Conservation (phyloP, 1,140 invertebrate species). For the Yoshiicerus persimilis region DNA sequence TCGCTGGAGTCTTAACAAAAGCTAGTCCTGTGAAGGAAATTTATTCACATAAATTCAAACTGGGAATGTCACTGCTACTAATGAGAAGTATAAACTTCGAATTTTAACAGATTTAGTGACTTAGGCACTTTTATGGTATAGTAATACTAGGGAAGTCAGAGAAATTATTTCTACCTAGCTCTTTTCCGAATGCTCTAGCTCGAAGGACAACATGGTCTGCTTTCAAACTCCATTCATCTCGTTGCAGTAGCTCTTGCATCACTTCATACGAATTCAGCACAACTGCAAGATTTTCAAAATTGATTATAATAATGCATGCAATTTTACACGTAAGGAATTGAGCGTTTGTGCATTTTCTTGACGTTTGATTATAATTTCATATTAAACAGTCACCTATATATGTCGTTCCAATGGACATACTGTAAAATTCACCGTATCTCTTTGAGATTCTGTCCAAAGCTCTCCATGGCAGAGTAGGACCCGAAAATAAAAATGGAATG, state of each 20-base stretch:
- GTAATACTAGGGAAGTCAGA: not conserved
- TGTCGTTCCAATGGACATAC: not conserved
- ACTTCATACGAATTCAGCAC: not conserved
- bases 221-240: not conserved
- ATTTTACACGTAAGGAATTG: not conserved
- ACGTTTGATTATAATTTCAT: too few species aligned
- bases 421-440: not conserved
- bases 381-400: too few species aligned
- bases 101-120: not conserved
- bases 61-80: not conserved
- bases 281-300: not conserved
- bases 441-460: not conserved
- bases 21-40: not conserved
- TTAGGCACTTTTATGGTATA: too few species aligned
- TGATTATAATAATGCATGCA: not conserved
- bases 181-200: not conserved
- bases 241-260: not conserved
- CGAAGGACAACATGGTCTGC: not conserved
- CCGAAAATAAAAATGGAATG: not conserved
- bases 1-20: not conserved
- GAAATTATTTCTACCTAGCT: conserved; percentile 1
- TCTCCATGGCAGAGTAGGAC: not conserved
- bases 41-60: not conserved
- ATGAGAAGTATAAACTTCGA: not conserved
- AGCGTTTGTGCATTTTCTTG: too few species aligned